Evolutionary conservation across 1,140 invertebrate species (phyloP), one percentile per base, ranked within the genome.

Genomic region (Nomia melanderi): DNA sequence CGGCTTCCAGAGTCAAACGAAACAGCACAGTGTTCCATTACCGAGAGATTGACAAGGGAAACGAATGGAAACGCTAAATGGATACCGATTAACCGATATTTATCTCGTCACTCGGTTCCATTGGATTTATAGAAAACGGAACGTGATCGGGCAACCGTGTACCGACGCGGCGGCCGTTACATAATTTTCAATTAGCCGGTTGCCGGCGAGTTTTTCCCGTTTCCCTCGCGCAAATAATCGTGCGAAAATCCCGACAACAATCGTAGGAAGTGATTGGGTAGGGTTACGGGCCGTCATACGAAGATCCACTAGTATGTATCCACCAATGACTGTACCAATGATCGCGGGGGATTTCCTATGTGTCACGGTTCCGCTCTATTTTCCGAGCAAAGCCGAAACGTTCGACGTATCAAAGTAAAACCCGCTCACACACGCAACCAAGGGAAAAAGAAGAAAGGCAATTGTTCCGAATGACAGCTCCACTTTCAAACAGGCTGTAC

Each of bases 161-260:
- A 69, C 8, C 33, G 23, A 11, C 11, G 11, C 39, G 0, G 39
- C 20, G 27, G 17, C 27, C n/a, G 33, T 81, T 83, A 76, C 66
- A 71, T 83, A 73, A 83, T 80, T 79, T 80, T 56, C 70, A 65
- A 75, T 83, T 84, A 78, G 47, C 36, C 60, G 54, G 53, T 54
- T 73, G 71, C 71, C 73, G 29, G 7, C 54, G 39, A 44, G 62
- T 62, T 59, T 77, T 69, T 83, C 56, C 82, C 80, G 47, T 29
- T 82, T 79, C n/a, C 54, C 44, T 54, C 60, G 60, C 62, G 41
- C 20, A 36, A 50, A 84, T 84, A 81, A 85, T 85, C 83, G 83
- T 85, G 83, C 63, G 83, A 85, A 84, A 75, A 81, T 81, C 41
- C 59, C 23, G 79, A 57, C 62, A 85, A 85, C 83, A 85, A 85